These are phyloP conservation scores for Rhizomys pruinosus DNA, from an alignment of 2,113 vertebrate species.

Conservation along the genomic window DNA sequence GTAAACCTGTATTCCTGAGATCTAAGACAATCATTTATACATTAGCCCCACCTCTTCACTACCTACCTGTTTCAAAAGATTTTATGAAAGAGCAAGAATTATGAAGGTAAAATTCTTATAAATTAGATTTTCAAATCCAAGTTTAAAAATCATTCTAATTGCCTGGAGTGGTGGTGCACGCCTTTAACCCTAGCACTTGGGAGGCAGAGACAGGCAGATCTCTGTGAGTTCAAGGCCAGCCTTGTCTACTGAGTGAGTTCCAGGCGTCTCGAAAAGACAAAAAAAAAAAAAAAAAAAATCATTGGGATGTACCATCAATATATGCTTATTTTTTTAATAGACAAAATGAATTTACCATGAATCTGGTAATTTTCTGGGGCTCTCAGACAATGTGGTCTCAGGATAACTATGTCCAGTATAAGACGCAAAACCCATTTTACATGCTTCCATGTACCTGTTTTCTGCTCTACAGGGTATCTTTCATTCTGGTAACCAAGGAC, in stretches of 20 bases:
- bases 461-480: not conserved
- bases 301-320: not conserved
- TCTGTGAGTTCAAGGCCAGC: no score
- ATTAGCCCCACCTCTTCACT: not conserved
- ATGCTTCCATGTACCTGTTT: not conserved
- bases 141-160: not conserved
- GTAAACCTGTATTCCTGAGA: not conserved
- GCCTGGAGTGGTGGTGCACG: no score
- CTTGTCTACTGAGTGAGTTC: no score
- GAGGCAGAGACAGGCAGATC: no score
- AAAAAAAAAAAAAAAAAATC: no score
- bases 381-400: not conserved
- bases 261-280: no score
- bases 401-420: not conserved
- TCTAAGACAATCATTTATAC: not conserved
- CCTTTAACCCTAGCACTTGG: no score
- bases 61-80: slow-evolving; percentile 11
- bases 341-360: not conserved
- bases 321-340: slow-evolving; percentile 16
- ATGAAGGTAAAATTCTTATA: not conserved
- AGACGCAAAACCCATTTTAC: not conserved
- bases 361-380: not conserved
- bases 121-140: not conserved
- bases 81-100: not conserved
- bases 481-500: not conserved